Evolutionary conservation across 2,797 vertebrate species (phyloP).

Genomic region (Anabacerthia variegaticeps): DNA sequence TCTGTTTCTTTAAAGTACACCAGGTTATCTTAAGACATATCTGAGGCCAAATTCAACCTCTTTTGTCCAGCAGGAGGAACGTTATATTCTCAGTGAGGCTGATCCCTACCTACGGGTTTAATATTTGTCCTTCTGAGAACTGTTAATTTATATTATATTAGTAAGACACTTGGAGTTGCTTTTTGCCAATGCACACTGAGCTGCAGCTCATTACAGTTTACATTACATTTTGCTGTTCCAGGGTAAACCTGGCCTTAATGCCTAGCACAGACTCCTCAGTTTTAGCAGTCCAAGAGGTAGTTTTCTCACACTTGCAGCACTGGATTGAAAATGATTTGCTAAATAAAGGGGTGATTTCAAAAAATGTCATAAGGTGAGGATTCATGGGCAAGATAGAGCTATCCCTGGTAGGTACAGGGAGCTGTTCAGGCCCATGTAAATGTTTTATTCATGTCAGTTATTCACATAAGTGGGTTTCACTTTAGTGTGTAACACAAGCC

Average conservation of each 20-base stretch:
- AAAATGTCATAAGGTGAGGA: not conserved
- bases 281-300: not conserved
- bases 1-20: not conserved
- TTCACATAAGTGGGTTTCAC: conserved; percentile 62
- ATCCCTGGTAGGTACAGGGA: not conserved
- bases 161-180: not conserved
- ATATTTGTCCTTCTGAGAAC: not conserved
- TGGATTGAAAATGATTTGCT: not conserved
- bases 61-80: not conserved
- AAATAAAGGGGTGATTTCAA: not conserved
- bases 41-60: not conserved
- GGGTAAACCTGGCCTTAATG: not conserved
- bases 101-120: no score
- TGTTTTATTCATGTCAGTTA: conserved; percentile 72
- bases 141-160: not conserved
- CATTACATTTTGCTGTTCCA: not conserved
- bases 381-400: not conserved
- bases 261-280: not conserved
- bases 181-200: not conserved
- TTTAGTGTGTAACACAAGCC: conserved; percentile 66
- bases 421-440: conserved; percentile 22
- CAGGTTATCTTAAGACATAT: not conserved
- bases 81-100: not conserved
- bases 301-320: not conserved
- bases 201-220: not conserved